These are phyloP conservation scores for Erannis defoliaria DNA, from an alignment of 2,888 invertebrate species.

Conservation along the genomic window DNA sequence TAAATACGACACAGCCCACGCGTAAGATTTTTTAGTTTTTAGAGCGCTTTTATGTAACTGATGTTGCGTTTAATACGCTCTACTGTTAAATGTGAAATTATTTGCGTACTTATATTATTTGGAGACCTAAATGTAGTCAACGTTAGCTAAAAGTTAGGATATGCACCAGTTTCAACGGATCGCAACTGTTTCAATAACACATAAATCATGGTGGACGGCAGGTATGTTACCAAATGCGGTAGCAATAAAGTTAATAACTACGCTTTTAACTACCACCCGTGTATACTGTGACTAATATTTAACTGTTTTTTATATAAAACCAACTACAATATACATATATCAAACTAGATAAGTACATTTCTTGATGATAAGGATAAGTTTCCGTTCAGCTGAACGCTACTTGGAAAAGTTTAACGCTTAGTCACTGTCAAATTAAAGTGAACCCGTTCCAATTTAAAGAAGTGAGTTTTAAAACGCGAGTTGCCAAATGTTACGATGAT, in stretches of 20 bases:
- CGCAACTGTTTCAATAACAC: slow-evolving; percentile 53
- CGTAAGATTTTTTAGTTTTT: slow-evolving; percentile 54
- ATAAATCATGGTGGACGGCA: slow-evolving; percentile 57
- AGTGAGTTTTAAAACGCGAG: slow-evolving; percentile 32
- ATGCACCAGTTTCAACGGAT: slow-evolving; percentile 52
- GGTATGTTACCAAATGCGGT: slow-evolving; percentile 57
- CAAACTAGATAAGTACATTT: slow-evolving; percentile 1
- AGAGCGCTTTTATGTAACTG: slow-evolving; percentile 67
- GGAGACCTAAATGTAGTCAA: slow-evolving; percentile 51
- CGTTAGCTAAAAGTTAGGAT: slow-evolving; percentile 49
- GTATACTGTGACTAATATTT: slow-evolving; percentile 52
- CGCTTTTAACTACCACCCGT: slow-evolving; percentile 18
- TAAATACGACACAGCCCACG: slow-evolving; percentile 62
- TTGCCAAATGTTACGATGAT: slow-evolving; percentile 56
- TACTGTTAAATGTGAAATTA: slow-evolving; percentile 55
- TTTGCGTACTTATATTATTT: slow-evolving; percentile 59
- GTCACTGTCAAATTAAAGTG: slow-evolving; percentile 14
- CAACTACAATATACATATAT: slow-evolving; percentile 41
- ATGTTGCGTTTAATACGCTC: slow-evolving; percentile 52
- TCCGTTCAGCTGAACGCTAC: slow-evolving; percentile 2
- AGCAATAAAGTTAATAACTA: slow-evolving; percentile 53
- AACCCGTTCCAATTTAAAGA: slow-evolving; percentile 25
- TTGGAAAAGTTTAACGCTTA: slow-evolving; percentile 13
- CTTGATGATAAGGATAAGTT: slow-evolving; percentile 18
- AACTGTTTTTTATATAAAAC: slow-evolving; percentile 49